Evolutionary conservation across 1,140 invertebrate species (phyloP).

Genomic region (Polypedilum pembai): DNA sequence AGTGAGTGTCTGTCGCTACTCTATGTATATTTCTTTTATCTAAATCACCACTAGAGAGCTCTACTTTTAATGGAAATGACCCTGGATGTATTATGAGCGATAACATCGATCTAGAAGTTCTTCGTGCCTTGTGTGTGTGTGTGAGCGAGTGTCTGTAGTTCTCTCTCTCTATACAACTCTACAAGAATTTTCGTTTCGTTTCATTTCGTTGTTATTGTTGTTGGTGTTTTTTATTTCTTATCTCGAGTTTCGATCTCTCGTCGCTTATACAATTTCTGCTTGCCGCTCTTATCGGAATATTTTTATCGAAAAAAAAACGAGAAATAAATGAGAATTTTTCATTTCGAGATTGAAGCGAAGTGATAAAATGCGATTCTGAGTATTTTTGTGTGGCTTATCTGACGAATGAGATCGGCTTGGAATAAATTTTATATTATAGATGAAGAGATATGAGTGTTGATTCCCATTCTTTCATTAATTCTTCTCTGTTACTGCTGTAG

Average conservation of each 20-base stretch:
- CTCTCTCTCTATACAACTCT: not conserved
- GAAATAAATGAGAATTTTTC: constrained; percentile 28
- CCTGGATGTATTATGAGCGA: not conserved
- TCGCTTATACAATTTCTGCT: constrained; percentile 26
- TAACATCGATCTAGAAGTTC: constrained; percentile 12
- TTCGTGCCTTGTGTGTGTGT: not conserved
- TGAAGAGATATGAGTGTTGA: not conserved
- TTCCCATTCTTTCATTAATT: constrained; percentile 11
- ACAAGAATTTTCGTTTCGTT: constrained; percentile 18
- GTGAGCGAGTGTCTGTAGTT: not conserved
- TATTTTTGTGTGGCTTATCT: constrained; percentile 25
- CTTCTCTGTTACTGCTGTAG: not conserved
- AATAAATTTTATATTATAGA: not conserved
- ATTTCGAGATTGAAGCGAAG: constrained; percentile 22
- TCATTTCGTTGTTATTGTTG: constrained; percentile 18
- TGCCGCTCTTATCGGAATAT: not conserved
- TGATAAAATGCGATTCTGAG: constrained; percentile 27
- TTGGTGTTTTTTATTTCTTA: constrained; percentile 24
- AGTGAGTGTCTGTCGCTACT: not conserved
- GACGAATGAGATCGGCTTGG: not conserved
- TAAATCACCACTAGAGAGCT: constrained; percentile 17
- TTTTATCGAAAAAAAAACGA: constrained; percentile 27
- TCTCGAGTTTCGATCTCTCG: not conserved
- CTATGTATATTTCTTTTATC: constrained; percentile 7
- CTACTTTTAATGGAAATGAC: constrained; percentile 18